These are phyloP conservation scores for Drosophila pandora DNA, from an alignment of 1,140 invertebrate genomes.

Conservation along the genomic window DNA sequence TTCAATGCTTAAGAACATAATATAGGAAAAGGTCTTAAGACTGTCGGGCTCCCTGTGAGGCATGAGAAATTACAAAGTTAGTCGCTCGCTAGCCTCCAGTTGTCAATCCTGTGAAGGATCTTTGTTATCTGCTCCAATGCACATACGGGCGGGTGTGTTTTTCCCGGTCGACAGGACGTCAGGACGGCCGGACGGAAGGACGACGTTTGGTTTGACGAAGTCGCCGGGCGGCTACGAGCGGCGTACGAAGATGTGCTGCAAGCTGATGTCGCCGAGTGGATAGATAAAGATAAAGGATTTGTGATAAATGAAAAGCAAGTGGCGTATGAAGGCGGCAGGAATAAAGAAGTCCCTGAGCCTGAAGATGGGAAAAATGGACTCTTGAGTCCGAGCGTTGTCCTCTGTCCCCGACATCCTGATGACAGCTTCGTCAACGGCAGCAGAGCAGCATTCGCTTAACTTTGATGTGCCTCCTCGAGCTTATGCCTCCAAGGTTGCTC, in stretches of 20 bases:
- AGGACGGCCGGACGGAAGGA: not conserved
- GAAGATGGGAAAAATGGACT: constrained; percentile 34
- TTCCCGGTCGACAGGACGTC: not conserved
- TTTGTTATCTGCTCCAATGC: constrained; percentile 76
- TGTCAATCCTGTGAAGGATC: constrained; percentile 80
- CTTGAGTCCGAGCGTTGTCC: constrained; percentile 24
- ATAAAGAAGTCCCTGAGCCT: constrained; percentile 30
- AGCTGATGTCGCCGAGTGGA: constrained; percentile 72
- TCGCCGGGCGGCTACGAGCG: constrained; percentile 26
- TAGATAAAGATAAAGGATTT: constrained; percentile 76
- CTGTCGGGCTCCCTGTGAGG: constrained; percentile 44
- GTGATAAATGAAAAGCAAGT: constrained; percentile 82
- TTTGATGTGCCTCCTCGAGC: constrained; percentile 28
- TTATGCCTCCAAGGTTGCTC: constrained; percentile 20
- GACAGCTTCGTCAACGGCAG: constrained; percentile 63
- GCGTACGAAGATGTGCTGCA: constrained; percentile 56
- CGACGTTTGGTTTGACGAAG: constrained; percentile 72
- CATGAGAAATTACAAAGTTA: constrained; percentile 75
- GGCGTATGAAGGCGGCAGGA: constrained; percentile 72
- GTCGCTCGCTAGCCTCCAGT: constrained; percentile 62
- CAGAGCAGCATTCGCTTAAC: constrained; percentile 37
- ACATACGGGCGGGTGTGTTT: constrained; percentile 61
- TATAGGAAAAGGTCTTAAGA: not conserved
- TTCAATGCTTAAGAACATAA: constrained; percentile 6
- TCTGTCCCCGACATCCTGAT: constrained; percentile 39